These are phyloP conservation scores for Strongylocentrotus purpuratus DNA, from an alignment of 35 echinoderm and acorn worm species.

Conservation along the genomic window DNA sequence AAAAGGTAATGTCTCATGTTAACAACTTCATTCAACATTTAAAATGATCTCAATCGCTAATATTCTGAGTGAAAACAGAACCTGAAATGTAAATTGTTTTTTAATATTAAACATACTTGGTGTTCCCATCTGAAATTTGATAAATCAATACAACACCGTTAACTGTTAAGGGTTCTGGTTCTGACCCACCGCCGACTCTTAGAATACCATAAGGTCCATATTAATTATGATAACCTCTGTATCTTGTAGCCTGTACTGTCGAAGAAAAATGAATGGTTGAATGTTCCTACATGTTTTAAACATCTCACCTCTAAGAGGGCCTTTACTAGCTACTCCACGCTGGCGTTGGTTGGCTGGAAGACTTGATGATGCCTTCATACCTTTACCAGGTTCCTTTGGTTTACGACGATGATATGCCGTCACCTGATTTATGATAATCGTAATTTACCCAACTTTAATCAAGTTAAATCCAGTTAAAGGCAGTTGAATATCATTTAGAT, in stretches of 20 bases:
- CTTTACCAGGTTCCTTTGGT: not conserved
- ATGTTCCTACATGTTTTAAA: not conserved
- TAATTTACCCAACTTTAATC: not conserved
- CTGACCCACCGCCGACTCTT: no score
- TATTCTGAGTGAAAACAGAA: not conserved
- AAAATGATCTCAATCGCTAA: not conserved
- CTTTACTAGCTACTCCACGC: not conserved
- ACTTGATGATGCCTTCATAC: slow-evolving; percentile 13
- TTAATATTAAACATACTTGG: not conserved
- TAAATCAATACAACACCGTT: no score
- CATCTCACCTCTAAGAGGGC: not conserved
- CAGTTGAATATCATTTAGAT: no score
- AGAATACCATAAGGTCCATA: no score
- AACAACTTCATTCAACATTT: not conserved
- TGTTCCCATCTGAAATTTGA: not conserved
- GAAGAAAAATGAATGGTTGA: no score
- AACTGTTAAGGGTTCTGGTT: no score
- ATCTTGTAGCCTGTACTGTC: no score
- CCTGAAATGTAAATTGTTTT: not conserved
- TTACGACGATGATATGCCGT: slow-evolving; percentile 31
- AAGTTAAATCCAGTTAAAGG: not conserved
- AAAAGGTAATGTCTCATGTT: no score
- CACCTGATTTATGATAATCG: not conserved
- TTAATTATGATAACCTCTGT: no score
- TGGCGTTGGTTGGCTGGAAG: slow-evolving; percentile 22